Evolutionary conservation across 2,797 vertebrate species (phyloP).

Genomic region (Columba guinea): DNA sequence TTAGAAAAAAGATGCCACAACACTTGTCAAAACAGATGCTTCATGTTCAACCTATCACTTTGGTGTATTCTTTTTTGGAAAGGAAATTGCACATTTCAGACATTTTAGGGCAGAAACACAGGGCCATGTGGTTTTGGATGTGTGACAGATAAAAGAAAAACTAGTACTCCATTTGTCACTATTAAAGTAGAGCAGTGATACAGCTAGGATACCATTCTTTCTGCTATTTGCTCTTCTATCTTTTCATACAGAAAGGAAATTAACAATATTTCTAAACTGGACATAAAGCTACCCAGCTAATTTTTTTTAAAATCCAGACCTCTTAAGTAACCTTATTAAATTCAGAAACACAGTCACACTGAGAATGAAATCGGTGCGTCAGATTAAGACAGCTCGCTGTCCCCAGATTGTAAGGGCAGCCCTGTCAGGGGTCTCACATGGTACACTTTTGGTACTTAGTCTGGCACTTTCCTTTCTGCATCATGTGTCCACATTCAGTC

Average conservation of each 20-base stretch:
- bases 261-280: not conserved
- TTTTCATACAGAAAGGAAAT: not conserved
- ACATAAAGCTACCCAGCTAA: not conserved
- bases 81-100: not conserved
- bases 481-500: rapidly evolving
- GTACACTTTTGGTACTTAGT: not conserved
- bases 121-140: not conserved
- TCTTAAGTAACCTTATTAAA: not conserved
- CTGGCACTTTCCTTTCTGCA: not conserved
- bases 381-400: not conserved
- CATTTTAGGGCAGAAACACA: not conserved
- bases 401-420: not conserved
- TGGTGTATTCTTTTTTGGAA: not conserved
- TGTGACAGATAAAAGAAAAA: not conserved
- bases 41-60: not conserved
- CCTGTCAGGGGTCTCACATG: not conserved
- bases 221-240: not conserved
- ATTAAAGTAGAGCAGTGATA: not conserved
- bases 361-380: not conserved
- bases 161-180: not conserved
- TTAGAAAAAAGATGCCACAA: not conserved
- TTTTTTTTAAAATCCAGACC: not conserved
- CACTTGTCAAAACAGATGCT: not conserved
- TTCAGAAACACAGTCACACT: not conserved
- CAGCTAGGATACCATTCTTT: not conserved